Base-by-base conservation (phyloP, 1,140 invertebrate species). In the Microplitis mediator region DNA sequence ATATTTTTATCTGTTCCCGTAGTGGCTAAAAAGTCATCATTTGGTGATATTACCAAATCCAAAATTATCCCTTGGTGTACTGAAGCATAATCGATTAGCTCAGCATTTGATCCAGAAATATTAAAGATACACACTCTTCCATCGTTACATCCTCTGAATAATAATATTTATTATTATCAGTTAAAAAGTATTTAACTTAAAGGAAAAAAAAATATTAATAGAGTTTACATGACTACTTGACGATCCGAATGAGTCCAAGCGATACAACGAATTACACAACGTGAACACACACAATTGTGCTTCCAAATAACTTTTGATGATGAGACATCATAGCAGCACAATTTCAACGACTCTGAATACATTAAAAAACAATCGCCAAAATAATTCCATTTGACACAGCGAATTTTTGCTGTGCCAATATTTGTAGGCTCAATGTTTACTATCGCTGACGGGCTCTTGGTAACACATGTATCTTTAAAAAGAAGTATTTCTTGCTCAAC, bases 341-440 rank as follows among this genome's bases (percentile, higher is more conserved):
- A n/a, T 16, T 23, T 56, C 32, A 62, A 50, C 34, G 16, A 34
- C n/a, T 3, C 16, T n/a, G 73, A 68, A 14, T 36, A 63, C 54
- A 72, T 54, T 3, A 50, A 69, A 14, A 75, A 39, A 36, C 35
- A 13, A 45, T 34, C n/a, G 79, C 82, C 81, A 45, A 67, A 34
- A 4, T 76, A 32, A 50, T 74, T 81, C 78, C 79, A 84, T 63
- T 82, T 82, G 9, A 83, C 1, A 60, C 51, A 56, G 34, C 72
- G 6, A 73, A 23, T 32, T 71, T 11, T 0, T 9, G 3, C 9
- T 0, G 16, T 8, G 0, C 35, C 31, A 13, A 31, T 1, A 3
- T 70, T 16, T 0, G 72, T 50, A 0, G 34, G 32, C 4, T 68
- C 62, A 0, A 56, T 4, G 5, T 5, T 4, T 4, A 63, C 50